phyloP scores from a whole-genome alignment of 2,113 vertebrate species.

The human (Homo sapiens) region DNA sequence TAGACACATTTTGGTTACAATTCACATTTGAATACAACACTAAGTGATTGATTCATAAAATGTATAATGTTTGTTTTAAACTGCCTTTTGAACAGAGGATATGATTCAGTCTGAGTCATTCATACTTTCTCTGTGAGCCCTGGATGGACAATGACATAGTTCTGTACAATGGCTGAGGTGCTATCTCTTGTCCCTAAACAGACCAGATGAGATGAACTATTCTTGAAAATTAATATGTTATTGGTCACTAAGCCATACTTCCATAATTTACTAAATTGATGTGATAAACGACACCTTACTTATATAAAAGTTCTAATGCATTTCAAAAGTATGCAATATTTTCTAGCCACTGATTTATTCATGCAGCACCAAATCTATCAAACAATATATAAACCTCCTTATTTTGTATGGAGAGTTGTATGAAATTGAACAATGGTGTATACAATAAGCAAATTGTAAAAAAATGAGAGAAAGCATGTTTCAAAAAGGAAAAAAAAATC shows the following conservation, averaged over 20 bases:
- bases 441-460: neutral
- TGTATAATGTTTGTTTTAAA: neutral
- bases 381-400: neutral
- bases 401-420: neutral
- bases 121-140: neutral
- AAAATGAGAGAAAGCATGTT: neutral
- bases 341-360: neutral
- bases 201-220: neutral
- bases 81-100: neutral
- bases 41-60: neutral
- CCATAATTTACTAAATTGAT: constrained; percentile 27
- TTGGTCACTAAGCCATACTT: neutral
- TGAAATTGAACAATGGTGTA: neutral
- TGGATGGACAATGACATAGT: neutral
- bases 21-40: neutral
- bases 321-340: constrained; percentile 16
- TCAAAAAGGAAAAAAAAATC: neutral
- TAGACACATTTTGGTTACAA: neutral
- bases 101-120: neutral
- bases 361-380: neutral
- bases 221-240: neutral
- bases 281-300: neutral
- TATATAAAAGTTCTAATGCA: neutral
- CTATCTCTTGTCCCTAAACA: neutral
- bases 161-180: neutral